A percentile compares a stretch with the other conserved stretches of the same genome.
Evolutionary conservation across 2,113 vertebrate species (phyloP).

Genomic region (Melanerpes formicivorus): DNA sequence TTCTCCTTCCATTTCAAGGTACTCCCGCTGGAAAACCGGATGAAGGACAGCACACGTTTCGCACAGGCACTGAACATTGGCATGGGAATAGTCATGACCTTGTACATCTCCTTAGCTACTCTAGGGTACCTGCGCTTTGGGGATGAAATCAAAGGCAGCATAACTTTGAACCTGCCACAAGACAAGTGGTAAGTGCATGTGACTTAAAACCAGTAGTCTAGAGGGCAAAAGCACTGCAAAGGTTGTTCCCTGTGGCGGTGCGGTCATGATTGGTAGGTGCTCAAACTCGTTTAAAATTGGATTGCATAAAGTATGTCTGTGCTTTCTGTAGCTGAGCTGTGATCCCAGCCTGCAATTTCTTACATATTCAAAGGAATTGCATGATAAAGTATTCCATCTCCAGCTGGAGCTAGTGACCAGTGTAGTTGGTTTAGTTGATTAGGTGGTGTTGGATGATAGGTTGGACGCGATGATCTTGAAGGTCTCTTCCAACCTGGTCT

Average conservation of each 20-base stretch:
- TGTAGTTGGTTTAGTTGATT: too few species aligned
- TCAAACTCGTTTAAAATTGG: neutral
- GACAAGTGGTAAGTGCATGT: conserved; percentile 76
- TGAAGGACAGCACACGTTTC: conserved; percentile 83
- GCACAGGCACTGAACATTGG: conserved; percentile 82
- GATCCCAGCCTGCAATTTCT: neutral
- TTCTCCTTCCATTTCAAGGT: conserved; percentile 72
- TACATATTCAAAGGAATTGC: neutral
- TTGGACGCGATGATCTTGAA: too few species aligned
- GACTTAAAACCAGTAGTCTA: neutral
- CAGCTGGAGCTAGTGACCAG: neutral
- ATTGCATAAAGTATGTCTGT: neutral
- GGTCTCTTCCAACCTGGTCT: too few species aligned
- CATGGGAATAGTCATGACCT: conserved; percentile 83
- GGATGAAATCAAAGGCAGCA: conserved; percentile 86
- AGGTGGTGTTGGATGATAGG: too few species aligned
- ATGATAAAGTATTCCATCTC: neutral
- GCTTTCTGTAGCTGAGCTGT: neutral
- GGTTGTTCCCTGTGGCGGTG: neutral
- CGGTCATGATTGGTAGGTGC: neutral
- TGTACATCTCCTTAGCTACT: conserved; percentile 85
- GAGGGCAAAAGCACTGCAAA: neutral
- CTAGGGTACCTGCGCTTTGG: conserved; percentile 87
- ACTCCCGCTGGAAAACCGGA: conserved; percentile 89
- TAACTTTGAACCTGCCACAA: conserved; percentile 89